These are phyloP conservation scores for Pogonomyrmex barbatus DNA, from an alignment of 1,140 invertebrate species.

Conservation along the genomic window DNA sequence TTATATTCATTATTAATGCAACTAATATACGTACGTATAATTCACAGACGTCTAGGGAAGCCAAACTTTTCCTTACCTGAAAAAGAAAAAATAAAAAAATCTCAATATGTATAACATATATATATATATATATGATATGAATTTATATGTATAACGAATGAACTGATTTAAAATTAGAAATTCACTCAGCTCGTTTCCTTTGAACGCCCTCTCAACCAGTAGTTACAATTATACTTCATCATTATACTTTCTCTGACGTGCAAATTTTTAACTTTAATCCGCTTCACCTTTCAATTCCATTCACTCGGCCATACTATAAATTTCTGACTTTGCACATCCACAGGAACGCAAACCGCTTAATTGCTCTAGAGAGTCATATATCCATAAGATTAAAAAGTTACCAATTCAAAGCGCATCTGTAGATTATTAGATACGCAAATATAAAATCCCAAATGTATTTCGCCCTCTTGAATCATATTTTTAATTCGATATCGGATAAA, in stretches of 20 bases:
- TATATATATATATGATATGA: background rate
- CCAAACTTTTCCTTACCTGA: constrained; percentile 20
- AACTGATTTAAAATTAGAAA: constrained; percentile 39
- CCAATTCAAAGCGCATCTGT: background rate
- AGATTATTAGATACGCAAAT: background rate
- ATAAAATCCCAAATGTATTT: constrained; percentile 4
- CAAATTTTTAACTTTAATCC: constrained; percentile 44
- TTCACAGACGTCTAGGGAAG: background rate
- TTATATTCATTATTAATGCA: background rate
- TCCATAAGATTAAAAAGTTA: constrained; percentile 48
- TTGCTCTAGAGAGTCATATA: constrained; percentile 30
- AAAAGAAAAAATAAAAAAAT: constrained; percentile 8
- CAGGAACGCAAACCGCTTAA: constrained; percentile 10
- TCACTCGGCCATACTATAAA: background rate
- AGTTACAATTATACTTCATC: constrained; percentile 21
- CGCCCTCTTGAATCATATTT: background rate
- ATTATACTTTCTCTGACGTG: constrained; percentile 24
- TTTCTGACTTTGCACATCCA: background rate
- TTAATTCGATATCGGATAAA: background rate
- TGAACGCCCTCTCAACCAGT: background rate
- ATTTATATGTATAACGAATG: background rate
- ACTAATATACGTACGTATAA: constrained; percentile 27
- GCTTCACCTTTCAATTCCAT: constrained; percentile 35
- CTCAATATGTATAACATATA: background rate
- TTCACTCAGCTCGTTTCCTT: background rate